phyloP scores from a whole-genome alignment of 92 coral and sea anemone genomes.

The Metridium senile region DNA sequence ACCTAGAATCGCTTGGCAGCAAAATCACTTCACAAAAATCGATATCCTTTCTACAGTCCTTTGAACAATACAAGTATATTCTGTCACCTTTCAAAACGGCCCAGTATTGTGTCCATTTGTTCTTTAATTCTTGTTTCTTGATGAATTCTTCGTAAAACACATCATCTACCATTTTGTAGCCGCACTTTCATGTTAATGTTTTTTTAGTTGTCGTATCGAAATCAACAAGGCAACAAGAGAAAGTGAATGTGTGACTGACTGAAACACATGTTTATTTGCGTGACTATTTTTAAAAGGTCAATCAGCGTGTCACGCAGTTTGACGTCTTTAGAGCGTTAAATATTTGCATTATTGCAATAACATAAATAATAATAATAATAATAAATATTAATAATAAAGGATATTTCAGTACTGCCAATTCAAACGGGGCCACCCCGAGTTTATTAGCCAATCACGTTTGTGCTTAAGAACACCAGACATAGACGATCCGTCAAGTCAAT shows the following conservation, averaged over 20 bases:
- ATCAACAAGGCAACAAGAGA: neutral
- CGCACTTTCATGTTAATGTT: constrained; percentile 1
- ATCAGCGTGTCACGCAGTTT: neutral
- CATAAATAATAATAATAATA: too few relatives aligned
- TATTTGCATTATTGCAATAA: too few relatives aligned
- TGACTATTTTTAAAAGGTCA: neutral
- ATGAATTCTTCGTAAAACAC: constrained; percentile 56
- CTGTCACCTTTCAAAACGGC: constrained; percentile 46
- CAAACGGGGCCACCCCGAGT: too few relatives aligned
- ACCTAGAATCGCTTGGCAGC: constrained; percentile 55
- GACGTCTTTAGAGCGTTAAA: too few relatives aligned
- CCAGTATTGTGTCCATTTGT: constrained; percentile 72
- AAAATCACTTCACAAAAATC: constrained; percentile 60
- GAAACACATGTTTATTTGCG: neutral
- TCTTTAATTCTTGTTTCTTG: constrained; percentile 53
- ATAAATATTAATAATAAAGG: too few relatives aligned
- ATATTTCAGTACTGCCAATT: too few relatives aligned
- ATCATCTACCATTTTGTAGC: constrained; percentile 9
- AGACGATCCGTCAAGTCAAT: too few relatives aligned
- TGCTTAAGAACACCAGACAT: too few relatives aligned
- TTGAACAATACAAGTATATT: constrained; percentile 65
- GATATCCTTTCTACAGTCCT: constrained; percentile 38
- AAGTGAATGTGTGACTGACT: neutral
- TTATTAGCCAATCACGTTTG: too few relatives aligned
- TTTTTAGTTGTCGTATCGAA: neutral